A percentile compares a stretch with the other conserved stretches of the same genome.
Conservation (phyloP, 2,797 vertebrate genomes). For the Pantherophis vulpinus region DNA sequence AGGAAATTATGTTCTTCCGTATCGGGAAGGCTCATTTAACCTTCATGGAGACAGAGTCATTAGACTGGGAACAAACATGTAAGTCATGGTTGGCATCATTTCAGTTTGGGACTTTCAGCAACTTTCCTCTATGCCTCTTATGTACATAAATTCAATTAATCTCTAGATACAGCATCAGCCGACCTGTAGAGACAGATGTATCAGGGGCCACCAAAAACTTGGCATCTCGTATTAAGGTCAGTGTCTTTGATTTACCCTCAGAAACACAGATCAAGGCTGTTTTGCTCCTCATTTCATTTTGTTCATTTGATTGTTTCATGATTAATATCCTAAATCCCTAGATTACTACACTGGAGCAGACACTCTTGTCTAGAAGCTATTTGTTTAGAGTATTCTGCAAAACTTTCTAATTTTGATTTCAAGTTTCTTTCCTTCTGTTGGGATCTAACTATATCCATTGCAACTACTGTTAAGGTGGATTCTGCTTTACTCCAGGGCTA, state of each 20-base stretch:
- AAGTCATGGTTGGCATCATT: constrained; percentile 55
- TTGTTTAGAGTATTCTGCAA: neutral
- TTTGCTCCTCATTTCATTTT: neutral
- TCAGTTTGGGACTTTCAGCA: neutral
- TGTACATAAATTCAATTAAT: neutral
- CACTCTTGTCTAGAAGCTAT: neutral
- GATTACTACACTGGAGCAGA: neutral
- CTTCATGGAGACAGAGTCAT: constrained; percentile 91
- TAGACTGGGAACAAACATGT: constrained; percentile 98
- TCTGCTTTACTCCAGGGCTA: neutral
- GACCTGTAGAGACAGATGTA: constrained; percentile 90
- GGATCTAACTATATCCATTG: neutral
- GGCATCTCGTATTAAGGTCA: constrained; percentile 84
- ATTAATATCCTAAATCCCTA: neutral
- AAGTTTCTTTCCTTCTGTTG: neutral
- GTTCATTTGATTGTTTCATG: neutral
- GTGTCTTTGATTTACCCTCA: neutral
- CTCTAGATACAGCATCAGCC: constrained; percentile 88
- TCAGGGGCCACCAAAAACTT: constrained; percentile 83
- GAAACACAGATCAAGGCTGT: neutral
- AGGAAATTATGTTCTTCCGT: constrained; percentile 81
- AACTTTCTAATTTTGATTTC: neutral
- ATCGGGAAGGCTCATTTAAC: constrained; percentile 90
- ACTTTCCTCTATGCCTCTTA: neutral
- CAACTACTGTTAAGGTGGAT: neutral